Percentiles rank a stretch among this genome's conserved stretches.
Conservation (phyloP, 2,113 vertebrate genomes). For the Lasiurus cinereus region DNA sequence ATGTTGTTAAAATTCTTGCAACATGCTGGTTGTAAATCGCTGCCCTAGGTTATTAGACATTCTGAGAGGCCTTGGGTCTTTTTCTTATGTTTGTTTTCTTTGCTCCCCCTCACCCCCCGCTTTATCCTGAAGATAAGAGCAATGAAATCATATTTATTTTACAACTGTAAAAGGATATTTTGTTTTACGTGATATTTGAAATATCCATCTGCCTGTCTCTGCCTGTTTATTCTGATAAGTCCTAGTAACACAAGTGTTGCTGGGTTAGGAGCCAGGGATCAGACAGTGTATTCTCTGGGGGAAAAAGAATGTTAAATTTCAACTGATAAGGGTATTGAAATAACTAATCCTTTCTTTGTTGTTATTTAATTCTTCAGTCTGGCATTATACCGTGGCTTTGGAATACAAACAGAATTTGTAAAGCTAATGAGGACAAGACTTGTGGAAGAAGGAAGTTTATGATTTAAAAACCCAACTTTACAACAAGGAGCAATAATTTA, state of each 20-base stretch:
- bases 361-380: constrained; percentile 59
- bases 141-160: constrained; percentile 72
- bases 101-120: neutral
- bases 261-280: constrained; percentile 8
- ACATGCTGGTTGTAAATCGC: neutral
- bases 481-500: constrained; percentile 30
- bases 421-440: constrained; percentile 32
- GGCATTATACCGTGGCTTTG: constrained; percentile 36
- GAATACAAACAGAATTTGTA: constrained; percentile 61
- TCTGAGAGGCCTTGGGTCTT: neutral
- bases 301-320: constrained; percentile 72
- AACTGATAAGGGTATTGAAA: constrained; percentile 67
- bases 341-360: constrained; percentile 69
- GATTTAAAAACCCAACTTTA: constrained; percentile 22
- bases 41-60: neutral
- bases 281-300: constrained; percentile 9
- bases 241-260: constrained; percentile 45
- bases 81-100: constrained; percentile 56
- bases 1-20: neutral
- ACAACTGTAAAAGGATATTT: constrained; percentile 77
- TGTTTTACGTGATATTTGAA: constrained; percentile 74
- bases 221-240: constrained; percentile 73
- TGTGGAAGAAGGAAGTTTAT: constrained; percentile 45
- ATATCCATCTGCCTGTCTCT: constrained; percentile 39
- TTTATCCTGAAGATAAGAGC: constrained; percentile 62